Evolutionary conservation across 2,797 vertebrate genomes (phyloP).

Genomic region (Craterocephalus amniculus): DNA sequence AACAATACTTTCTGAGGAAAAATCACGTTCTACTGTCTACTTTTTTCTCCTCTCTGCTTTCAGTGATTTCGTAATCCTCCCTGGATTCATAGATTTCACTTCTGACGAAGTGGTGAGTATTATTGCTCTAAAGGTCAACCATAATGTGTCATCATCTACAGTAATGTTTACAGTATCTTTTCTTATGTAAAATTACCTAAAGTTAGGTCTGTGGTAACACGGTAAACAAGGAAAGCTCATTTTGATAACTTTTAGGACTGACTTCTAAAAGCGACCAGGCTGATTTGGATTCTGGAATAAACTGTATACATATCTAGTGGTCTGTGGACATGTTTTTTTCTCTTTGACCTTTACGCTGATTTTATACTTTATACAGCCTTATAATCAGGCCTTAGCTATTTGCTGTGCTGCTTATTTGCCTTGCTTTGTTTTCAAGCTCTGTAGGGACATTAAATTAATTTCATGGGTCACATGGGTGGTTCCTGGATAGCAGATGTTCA

Average conservation of each 20-base stretch:
- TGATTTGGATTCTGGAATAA: not conserved
- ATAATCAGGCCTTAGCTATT: slow-evolving; percentile 3
- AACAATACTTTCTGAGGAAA: not conserved
- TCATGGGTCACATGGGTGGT: slow-evolving; percentile 60
- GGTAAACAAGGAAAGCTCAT: not conserved
- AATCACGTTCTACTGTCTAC: not conserved
- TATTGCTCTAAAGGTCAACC: not conserved
- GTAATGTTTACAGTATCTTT: not conserved
- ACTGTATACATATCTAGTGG: not conserved
- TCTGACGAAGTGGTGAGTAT: slow-evolving; percentile 94
- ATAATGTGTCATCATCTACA: not conserved
- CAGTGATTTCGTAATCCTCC: slow-evolving; percentile 96
- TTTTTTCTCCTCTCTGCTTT: slow-evolving; percentile 33
- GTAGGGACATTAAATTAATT: slow-evolving; percentile 70
- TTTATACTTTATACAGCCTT: not conserved
- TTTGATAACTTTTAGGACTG: not conserved
- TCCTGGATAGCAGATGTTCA: slow-evolving; percentile 62
- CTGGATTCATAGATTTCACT: slow-evolving; percentile 95
- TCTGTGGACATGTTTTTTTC: too few relatives aligned
- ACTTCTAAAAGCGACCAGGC: not conserved
- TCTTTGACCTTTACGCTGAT: too few relatives aligned
- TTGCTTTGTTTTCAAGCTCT: slow-evolving; percentile 66
- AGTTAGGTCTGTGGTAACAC: not conserved
- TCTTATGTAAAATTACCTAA: not conserved
- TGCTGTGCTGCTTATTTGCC: slow-evolving; percentile 51